These are phyloP conservation scores for Trichonephila clavata DNA, from an alignment of 1,140 invertebrate species.

Conservation along the genomic window DNA sequence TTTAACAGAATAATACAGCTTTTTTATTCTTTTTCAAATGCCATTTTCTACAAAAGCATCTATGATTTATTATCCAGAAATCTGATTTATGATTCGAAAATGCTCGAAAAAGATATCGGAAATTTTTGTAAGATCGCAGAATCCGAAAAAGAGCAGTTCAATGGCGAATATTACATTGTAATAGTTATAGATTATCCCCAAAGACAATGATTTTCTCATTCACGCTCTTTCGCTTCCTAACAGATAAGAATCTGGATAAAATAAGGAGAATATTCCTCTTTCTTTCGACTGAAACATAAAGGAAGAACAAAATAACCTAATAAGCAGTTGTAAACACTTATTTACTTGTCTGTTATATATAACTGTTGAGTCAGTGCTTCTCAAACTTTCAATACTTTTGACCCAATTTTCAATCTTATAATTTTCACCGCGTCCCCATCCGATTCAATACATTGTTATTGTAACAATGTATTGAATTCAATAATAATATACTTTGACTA, in stretches of 20 bases:
- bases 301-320: no score
- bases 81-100: conserved; percentile 18
- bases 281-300: not conserved
- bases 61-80: not conserved
- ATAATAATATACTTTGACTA: no score
- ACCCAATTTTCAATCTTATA: no score
- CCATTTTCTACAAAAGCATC: not conserved
- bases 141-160: not conserved
- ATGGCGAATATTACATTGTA: not conserved
- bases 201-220: not conserved
- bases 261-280: not conserved
- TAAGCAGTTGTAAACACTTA: no score
- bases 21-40: not conserved
- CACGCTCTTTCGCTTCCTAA: not conserved
- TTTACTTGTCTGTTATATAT: no score
- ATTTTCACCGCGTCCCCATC: no score
- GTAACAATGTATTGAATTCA: no score
- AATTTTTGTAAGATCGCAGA: not conserved
- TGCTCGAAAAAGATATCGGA: not conserved
- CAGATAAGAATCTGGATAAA: not conserved
- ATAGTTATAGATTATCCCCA: not conserved
- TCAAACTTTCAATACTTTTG: no score
- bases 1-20: not conserved
- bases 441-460: no score
- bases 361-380: no score